Evolutionary conservation across 2,888 invertebrate species (phyloP).

Genomic region (Chrysodeixis includens): DNA sequence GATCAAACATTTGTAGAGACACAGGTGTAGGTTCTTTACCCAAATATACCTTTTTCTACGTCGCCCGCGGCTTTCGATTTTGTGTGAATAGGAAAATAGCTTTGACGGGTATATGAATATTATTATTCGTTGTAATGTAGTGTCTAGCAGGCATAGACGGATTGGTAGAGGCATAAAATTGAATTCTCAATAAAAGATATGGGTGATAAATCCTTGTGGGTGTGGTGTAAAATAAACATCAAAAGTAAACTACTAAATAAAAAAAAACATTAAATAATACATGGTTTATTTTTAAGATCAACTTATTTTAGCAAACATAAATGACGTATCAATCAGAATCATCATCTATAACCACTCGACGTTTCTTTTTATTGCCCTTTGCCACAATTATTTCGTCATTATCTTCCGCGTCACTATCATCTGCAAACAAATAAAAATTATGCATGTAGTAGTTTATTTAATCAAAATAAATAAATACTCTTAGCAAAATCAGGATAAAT

Average conservation of each 20-base stretch:
- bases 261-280: constrained; percentile 7
- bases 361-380: constrained; percentile 74
- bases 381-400: constrained; percentile 70
- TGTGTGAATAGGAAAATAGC: constrained; percentile 1
- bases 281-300: constrained; percentile 41
- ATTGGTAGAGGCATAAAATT: constrained; percentile 1
- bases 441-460: not conserved
- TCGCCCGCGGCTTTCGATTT: constrained; percentile 4
- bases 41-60: not conserved
- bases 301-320: constrained; percentile 36
- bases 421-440: constrained; percentile 62
- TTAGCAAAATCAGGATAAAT: too few species aligned
- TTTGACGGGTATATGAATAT: constrained; percentile 2
- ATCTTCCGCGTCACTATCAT: constrained; percentile 74
- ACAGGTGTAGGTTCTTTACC: constrained; percentile 3
- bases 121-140: not conserved
- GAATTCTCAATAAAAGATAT: not conserved
- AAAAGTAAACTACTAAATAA: not conserved
- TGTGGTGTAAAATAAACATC: not conserved
- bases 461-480: not conserved
- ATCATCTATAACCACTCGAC: constrained; percentile 79
- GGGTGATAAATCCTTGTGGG: not conserved
- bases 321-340: constrained; percentile 76
- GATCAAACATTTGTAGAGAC: constrained; percentile 13
- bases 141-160: not conserved